Percentiles rank a stretch among this genome's conserved stretches.
These are phyloP conservation scores for Acrocephalus arundinaceus DNA, from an alignment of 2,113 vertebrate genomes.

Conservation along the genomic window DNA sequence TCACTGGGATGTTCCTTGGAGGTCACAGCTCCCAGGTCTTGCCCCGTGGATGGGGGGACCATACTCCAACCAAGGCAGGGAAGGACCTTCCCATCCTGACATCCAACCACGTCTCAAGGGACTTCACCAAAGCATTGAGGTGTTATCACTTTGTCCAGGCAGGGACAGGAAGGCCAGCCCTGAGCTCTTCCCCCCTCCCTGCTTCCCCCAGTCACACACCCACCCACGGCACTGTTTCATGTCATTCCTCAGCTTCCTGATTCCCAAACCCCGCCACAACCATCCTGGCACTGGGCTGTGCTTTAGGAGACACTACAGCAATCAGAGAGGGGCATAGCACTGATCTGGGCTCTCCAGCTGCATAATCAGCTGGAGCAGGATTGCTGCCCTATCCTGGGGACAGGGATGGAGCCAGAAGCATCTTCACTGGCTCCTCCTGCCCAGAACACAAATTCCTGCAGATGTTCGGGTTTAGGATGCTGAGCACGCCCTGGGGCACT, in stretches of 20 bases:
- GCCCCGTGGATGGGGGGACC: rapidly evolving
- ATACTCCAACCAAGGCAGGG: rapidly evolving
- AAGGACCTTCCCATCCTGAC: background rate
- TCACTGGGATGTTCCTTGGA: background rate
- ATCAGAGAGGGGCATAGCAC: background rate
- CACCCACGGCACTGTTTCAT: rapidly evolving
- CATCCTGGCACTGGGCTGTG: background rate
- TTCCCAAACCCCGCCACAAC: background rate
- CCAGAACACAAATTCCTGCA: background rate
- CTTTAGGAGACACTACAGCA: background rate
- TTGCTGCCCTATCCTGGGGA: background rate
- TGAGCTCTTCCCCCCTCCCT: background rate
- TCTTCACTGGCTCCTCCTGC: background rate
- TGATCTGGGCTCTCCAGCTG: background rate
- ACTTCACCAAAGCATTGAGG: background rate
- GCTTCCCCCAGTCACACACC: rapidly evolving
- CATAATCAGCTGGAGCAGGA: rapidly evolving
- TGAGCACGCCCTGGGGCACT: background rate
- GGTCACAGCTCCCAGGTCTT: background rate
- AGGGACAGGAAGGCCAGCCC: background rate
- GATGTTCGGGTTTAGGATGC: background rate
- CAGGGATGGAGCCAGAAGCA: background rate
- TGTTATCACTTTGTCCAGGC: background rate
- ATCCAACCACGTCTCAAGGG: background rate
- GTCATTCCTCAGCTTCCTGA: background rate